Conservation (phyloP, 2,888 invertebrate genomes). For the Papilio gigon region DNA sequence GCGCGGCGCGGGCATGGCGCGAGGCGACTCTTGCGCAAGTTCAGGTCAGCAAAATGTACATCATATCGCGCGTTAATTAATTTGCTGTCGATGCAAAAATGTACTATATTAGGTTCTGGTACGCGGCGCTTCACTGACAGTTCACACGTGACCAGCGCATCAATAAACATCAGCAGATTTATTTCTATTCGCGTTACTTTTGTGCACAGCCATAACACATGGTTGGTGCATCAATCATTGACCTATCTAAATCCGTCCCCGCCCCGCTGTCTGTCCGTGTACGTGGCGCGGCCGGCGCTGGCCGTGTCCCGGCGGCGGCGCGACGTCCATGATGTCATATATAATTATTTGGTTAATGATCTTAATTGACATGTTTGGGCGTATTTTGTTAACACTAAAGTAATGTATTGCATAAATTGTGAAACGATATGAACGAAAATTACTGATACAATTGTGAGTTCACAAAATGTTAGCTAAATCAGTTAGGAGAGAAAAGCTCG, state of each 20-base stretch:
- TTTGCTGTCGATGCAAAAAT: not conserved
- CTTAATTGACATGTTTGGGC: not conserved
- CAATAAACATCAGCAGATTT: not conserved
- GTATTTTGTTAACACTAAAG: not conserved
- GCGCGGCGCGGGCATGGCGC: not conserved
- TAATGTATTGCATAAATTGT: not conserved
- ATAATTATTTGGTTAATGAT: not conserved
- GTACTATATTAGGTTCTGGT: no score
- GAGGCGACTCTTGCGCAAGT: not conserved
- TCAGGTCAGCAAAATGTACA: not conserved
- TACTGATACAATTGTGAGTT: not conserved
- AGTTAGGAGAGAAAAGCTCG: conserved; percentile 8
- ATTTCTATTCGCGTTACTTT: not conserved
- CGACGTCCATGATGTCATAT: not conserved
- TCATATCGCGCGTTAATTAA: not conserved
- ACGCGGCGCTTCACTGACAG: no score
- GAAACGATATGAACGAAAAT: not conserved
- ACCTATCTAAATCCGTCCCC: not conserved
- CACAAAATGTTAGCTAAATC: not conserved
- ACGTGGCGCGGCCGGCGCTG: not conserved
- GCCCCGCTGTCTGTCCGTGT: not conserved
- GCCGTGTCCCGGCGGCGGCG: not conserved
- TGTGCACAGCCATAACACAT: not conserved
- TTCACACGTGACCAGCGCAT: no score
- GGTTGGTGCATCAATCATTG: not conserved